phyloP scores from a whole-genome alignment of 37 sponge, comb jelly and placozoan species.

The Petrosia ficiformis region DNA sequence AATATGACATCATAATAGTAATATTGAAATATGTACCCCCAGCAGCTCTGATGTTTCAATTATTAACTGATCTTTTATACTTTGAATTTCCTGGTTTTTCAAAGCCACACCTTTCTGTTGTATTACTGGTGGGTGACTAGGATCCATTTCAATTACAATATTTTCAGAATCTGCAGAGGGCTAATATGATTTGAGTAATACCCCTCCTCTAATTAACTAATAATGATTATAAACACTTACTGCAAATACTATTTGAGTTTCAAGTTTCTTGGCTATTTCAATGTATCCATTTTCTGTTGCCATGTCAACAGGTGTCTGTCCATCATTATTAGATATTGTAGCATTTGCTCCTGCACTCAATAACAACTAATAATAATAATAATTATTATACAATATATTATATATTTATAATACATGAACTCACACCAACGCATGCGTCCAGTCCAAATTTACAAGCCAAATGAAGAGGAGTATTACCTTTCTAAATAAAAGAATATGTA shows the following conservation, averaged over 20 bases:
- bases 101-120: constrained; percentile 20
- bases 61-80: constrained; percentile 77
- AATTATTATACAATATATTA: neutral
- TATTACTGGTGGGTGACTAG: neutral
- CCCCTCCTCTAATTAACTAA: no score
- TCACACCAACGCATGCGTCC: constrained; percentile 56
- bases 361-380: constrained; percentile 12
- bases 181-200: neutral
- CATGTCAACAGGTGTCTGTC: constrained; percentile 70
- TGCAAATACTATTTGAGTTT: constrained; percentile 80
- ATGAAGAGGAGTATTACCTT: constrained; percentile 72
- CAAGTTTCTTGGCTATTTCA: constrained; percentile 64
- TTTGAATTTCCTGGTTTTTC: constrained; percentile 55
- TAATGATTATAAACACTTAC: constrained; percentile 65
- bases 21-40: constrained; percentile 42
- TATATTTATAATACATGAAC: neutral
- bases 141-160: neutral
- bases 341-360: constrained; percentile 48
- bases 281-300: constrained; percentile 32
- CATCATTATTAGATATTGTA: constrained; percentile 55
- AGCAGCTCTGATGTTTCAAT: constrained; percentile 87
- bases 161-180: neutral
- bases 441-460: constrained; percentile 54
- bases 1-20: no score
- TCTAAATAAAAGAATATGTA: no score